Base-by-base conservation (phyloP, 2,888 invertebrate species). In the Andrena bucephala region DNA sequence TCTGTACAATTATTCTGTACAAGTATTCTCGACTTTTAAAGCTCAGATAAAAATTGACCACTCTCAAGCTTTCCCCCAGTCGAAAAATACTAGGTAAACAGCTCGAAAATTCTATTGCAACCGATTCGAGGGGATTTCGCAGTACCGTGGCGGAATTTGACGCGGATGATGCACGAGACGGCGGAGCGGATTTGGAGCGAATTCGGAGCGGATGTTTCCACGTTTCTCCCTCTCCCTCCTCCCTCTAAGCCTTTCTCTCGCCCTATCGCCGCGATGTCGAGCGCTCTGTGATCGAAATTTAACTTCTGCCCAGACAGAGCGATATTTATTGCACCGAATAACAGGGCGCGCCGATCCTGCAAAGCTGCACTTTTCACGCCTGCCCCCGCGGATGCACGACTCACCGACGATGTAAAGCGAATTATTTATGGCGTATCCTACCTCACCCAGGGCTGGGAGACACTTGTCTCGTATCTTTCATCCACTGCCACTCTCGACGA, bases 281-380 rank as follows among this genome's bases (percentile, higher is more conserved):
- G 59, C 42, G 69, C 60, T 70, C 70, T 67, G 70, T 70, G 79
- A 80, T 77, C 77, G 77, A 77, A 80, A 77, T 60, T 77, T 66
- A 80, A 77, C 60, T 66, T 77, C 42, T 60, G 62, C 31, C 66
- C 42, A 52, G 31, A 24, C 69, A 50, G 62, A 54, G 65, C 67
- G 73, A 57, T 81, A 77, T 85, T 85, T 85, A 85, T 81, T 57
- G 71, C 85, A 52, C 60, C 71, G 62, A 62, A 85, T 76, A 77
- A 77, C 81, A 74, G 73, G 67, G 48, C 70, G 69, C 60, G 60
- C 31, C 70, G 77, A 70, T 68, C 68, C 59, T 57, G 27, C 27
- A 10, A 57, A 65, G 31, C 59, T 73, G 65, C 85, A 81, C 62
- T 85, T 85, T 84, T 62, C 73, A 60, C 54, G 67, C 62, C n/a